Evolutionary conservation across 1,140 invertebrate genomes (phyloP), one percentile per base, ranked within the genome.

Genomic region (Drosophila kohkoa): DNA sequence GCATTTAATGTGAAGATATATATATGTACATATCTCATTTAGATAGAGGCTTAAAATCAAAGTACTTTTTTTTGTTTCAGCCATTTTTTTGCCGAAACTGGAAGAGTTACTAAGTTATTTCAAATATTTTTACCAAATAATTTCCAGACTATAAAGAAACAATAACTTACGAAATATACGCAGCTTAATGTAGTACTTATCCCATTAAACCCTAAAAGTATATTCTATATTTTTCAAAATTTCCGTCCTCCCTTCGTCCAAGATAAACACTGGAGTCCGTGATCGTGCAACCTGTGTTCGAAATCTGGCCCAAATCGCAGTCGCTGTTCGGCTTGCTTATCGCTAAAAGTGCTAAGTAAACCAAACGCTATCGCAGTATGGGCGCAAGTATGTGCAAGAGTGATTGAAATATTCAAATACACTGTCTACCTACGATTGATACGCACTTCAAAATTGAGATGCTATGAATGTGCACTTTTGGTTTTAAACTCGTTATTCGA

Each of bases 281-380:
- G 20, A 20, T 57, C 57, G 46, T 20, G 28, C 38, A 82, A 60
- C 65, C 69, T 78, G 49, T 46, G 30, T 15, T 49, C 63, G 49
- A 60, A 82, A 83, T 82, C 52, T 76, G 76, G 76, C 81, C 80
- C 81, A 83, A 82, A 76, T 82, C 79, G 76, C 80, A 82, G 80
- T 79, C 51, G 69, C 58, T 58, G 41, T 30, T 48, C 58, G 46
- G n/a, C 1, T 7, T 67, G 71, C 67, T 85, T 85, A 86, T 85
- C 81, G 69, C 80, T 74, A 57, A 81, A 70, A 85, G 75, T 77
- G 75, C 72, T 78, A 86, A 78, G 82, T 69, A 75, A 86, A 85
- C 74, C 48, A 60, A 63, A 71, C 16, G 58, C 15, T 70, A 70
- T 70, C 59, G 49, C 30, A 45, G 16, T 48, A n/a, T 11, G 28